phyloP scores from a whole-genome alignment of 2,797 vertebrate genomes.

The Siniperca obscura region DNA sequence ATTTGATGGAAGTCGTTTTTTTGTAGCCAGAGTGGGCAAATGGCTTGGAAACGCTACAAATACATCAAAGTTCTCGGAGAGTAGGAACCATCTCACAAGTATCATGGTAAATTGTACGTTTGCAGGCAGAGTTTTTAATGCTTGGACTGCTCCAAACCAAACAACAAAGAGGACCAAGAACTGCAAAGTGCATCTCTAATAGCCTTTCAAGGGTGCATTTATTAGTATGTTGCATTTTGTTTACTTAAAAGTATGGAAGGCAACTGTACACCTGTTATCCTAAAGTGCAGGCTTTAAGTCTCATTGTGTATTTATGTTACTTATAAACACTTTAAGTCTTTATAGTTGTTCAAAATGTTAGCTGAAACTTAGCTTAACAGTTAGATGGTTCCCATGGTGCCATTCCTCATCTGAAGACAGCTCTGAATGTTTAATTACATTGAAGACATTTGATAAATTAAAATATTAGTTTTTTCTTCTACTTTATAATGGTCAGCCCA shows the following conservation, averaged over 20 bases:
- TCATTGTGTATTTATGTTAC: slow-evolving; percentile 8
- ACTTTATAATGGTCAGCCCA: slow-evolving; percentile 31
- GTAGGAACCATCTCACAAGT: slow-evolving; percentile 11
- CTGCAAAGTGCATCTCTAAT: slow-evolving; percentile 9
- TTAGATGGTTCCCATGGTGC: slow-evolving; percentile 23
- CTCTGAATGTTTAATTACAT: slow-evolving; percentile 55
- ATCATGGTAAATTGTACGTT: slow-evolving; percentile 25
- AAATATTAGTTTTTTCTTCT: slow-evolving; percentile 38
- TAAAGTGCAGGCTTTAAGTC: not conserved
- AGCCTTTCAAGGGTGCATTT: slow-evolving; percentile 15
- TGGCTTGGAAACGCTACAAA: slow-evolving; percentile 28
- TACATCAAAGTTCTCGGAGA: slow-evolving; percentile 27
- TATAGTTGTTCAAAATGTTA: slow-evolving; percentile 8
- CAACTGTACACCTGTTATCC: slow-evolving; percentile 16
- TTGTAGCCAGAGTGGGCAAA: slow-evolving; percentile 17
- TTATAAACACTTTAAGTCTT: slow-evolving; percentile 12
- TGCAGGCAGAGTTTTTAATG: slow-evolving; percentile 3
- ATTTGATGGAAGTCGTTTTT: slow-evolving; percentile 7
- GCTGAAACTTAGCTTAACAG: not conserved
- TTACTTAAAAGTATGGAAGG: slow-evolving; percentile 17
- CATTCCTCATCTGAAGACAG: slow-evolving; percentile 27
- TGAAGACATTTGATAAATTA: slow-evolving; percentile 48
- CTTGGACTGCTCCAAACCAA: slow-evolving; percentile 8
- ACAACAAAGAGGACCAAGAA: slow-evolving; percentile 18
- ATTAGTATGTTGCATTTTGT: slow-evolving; percentile 9